Percentiles rank a stretch among this genome's conserved stretches.
phyloP scores from a whole-genome alignment of 2,113 vertebrate genomes.

The Pycnonotus jocosus region DNA sequence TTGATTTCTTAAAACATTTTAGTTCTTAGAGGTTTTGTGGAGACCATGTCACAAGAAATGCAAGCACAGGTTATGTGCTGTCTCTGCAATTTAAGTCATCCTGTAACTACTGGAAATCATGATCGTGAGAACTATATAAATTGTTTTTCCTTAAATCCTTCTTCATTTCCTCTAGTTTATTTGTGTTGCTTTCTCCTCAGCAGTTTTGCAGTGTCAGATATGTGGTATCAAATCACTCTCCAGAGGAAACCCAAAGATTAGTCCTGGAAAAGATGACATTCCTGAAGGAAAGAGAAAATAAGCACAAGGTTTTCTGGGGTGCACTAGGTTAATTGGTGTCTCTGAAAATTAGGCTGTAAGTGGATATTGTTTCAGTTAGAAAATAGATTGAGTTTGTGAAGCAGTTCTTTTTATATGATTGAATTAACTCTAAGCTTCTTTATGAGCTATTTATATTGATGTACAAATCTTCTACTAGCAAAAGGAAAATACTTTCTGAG shows the following conservation, averaged over 20 bases:
- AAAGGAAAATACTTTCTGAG: constrained; percentile 20
- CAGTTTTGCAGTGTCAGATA: neutral
- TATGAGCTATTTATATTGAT: constrained; percentile 9
- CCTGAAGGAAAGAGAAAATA: constrained; percentile 2
- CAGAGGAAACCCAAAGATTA: neutral
- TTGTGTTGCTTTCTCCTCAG: neutral
- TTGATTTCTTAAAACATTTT: neutral
- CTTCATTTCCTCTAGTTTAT: neutral
- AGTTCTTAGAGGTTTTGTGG: neutral
- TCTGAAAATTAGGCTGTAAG: neutral
- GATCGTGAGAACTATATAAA: neutral
- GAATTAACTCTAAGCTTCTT: constrained; percentile 8
- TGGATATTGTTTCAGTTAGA: neutral
- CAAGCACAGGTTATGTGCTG: rapidly evolving
- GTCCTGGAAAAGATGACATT: neutral
- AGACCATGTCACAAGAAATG: neutral
- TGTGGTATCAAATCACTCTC: neutral
- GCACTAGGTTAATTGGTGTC: neutral
- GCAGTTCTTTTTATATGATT: neutral
- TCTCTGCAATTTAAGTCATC: neutral
- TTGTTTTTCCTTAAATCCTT: neutral
- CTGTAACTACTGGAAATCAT: neutral
- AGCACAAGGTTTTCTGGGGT: neutral
- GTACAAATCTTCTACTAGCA: neutral
- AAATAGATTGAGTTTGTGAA: constrained; percentile 12